phyloP scores from a whole-genome alignment of 2,888 invertebrate species.

The Boloria euphrosyne region DNA sequence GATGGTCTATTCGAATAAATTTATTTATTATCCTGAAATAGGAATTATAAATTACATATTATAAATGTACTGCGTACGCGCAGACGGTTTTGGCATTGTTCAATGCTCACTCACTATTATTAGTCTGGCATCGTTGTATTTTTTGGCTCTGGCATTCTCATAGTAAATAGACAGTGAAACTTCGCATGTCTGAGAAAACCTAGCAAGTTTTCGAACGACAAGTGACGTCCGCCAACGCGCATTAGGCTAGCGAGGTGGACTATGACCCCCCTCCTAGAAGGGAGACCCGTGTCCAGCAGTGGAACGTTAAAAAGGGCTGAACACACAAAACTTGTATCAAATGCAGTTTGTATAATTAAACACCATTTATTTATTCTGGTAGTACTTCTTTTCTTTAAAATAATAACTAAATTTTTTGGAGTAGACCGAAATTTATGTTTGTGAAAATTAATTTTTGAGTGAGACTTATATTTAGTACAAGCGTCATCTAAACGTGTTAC shows the following conservation, averaged over 20 bases:
- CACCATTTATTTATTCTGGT: not conserved
- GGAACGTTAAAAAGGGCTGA: too few relatives aligned
- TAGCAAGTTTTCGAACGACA: too few relatives aligned
- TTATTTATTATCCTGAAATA: conserved; percentile 1
- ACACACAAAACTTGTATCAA: conserved; percentile 19
- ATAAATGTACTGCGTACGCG: conserved; percentile 1
- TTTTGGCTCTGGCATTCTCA: conserved; percentile 9
- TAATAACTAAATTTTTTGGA: not conserved
- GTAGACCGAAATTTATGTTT: conserved; percentile 16
- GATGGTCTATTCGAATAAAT: conserved; percentile 20
- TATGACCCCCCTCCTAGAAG: too few relatives aligned
- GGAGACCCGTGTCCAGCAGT: too few relatives aligned
- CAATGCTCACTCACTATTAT: conserved; percentile 6
- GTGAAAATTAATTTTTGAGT: conserved; percentile 6
- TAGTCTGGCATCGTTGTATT: conserved; percentile 15
- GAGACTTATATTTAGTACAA: not conserved
- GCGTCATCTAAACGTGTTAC: conserved; percentile 9
- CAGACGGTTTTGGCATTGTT: conserved; percentile 14
- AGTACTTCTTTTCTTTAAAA: not conserved
- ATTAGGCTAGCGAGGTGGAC: too few relatives aligned
- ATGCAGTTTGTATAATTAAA: not conserved
- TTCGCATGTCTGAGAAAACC: too few relatives aligned
- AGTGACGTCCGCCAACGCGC: too few relatives aligned
- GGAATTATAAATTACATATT: not conserved
- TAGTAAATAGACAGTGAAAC: conserved; percentile 1